Evolutionary conservation across 1,140 invertebrate species (phyloP).

Genomic region (Pogonognathellus flavescens): DNA sequence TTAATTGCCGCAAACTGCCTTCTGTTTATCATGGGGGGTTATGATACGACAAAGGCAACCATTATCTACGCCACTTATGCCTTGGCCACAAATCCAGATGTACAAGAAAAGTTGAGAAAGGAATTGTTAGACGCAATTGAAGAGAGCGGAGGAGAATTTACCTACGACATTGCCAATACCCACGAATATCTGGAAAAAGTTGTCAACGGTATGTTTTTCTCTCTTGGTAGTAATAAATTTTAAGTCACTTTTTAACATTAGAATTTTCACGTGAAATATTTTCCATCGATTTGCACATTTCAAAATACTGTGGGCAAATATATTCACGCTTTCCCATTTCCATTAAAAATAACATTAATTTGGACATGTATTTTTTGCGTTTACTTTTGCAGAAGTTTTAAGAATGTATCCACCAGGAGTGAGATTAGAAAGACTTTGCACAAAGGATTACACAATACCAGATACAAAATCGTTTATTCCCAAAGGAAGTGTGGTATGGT

Average conservation of each 20-base stretch:
- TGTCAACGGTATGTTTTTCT: slow-evolving; percentile 75
- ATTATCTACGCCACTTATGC: slow-evolving; percentile 54
- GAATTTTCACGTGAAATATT: no score
- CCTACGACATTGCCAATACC: slow-evolving; percentile 76
- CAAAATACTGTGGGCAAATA: no score
- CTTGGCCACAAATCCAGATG: slow-evolving; percentile 69
- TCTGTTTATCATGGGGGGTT: slow-evolving; percentile 66
- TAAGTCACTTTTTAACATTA: no score
- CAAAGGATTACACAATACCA: slow-evolving; percentile 68
- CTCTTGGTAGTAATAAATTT: no score
- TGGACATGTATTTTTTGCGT: no score
- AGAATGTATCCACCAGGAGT: slow-evolving; percentile 73
- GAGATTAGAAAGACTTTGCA: slow-evolving; percentile 69
- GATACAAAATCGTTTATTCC: slow-evolving; percentile 70
- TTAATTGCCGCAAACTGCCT: slow-evolving; percentile 59
- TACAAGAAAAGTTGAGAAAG: no score
- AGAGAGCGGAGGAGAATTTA: slow-evolving; percentile 69
- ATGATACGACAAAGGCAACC: slow-evolving; percentile 63
- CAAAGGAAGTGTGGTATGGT: slow-evolving; percentile 63
- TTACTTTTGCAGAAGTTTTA: slow-evolving; percentile 22
- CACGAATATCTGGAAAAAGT: slow-evolving; percentile 77
- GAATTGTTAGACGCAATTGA: slow-evolving; percentile 69
- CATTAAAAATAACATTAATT: no score
- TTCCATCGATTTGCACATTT: no score
- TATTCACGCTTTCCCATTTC: no score